Conservation (phyloP, 2,888 invertebrate genomes). For the Cremastinae sp. region DNA sequence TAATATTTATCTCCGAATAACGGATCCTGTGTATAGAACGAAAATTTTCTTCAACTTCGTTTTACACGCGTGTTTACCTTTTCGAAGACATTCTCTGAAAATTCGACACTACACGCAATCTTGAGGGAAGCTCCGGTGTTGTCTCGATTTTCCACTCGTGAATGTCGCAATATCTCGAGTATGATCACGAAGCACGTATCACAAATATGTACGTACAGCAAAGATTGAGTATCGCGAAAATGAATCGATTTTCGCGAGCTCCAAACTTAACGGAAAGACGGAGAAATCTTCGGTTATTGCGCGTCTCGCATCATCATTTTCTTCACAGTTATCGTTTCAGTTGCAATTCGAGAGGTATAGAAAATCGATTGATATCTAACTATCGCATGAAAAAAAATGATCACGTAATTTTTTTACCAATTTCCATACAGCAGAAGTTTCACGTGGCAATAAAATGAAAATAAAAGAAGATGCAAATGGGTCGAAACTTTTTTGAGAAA, state of each 20-base stretch:
- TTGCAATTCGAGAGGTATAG: too few species aligned
- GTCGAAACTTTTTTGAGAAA: too few species aligned
- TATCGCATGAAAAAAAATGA: too few species aligned
- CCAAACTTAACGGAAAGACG: conserved; percentile 22
- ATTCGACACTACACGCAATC: conserved; percentile 9
- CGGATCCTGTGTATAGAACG: too few species aligned
- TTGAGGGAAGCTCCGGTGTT: neutral
- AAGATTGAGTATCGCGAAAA: conserved; percentile 5
- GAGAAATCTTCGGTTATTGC: neutral
- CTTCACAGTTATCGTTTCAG: too few species aligned
- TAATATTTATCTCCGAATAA: too few species aligned
- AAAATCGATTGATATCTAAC: too few species aligned
- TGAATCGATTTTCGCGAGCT: conserved; percentile 19
- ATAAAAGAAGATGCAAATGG: too few species aligned
- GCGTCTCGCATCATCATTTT: too few species aligned
- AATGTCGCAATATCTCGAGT: conserved; percentile 19
- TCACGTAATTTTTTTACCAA: too few species aligned
- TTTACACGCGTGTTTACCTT: conserved; percentile 47
- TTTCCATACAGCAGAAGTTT: too few species aligned
- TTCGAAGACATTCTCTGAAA: conserved; percentile 38
- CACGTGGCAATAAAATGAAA: too few species aligned
- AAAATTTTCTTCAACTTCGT: neutral
- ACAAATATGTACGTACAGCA: conserved; percentile 56
- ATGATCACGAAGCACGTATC: conserved; percentile 50
- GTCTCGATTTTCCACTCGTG: neutral